Conservation (phyloP, 2,888 invertebrate genomes). For the Cosmia pyralina region DNA sequence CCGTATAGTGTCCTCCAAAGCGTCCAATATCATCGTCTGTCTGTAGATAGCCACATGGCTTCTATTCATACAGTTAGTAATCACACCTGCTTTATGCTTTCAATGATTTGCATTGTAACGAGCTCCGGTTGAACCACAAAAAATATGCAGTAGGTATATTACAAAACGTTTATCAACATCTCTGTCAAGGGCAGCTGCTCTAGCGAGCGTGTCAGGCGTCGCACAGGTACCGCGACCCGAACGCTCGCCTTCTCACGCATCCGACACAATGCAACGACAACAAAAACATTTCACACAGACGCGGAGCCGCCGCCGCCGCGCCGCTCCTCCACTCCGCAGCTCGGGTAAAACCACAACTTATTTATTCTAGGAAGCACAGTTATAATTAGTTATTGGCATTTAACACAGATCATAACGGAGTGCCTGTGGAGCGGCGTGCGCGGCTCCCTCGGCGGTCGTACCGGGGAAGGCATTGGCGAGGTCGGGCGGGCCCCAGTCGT, state of each 20-base stretch:
- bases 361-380: slow-evolving; percentile 66
- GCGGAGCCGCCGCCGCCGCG: slow-evolving; percentile 23
- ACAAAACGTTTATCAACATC: slow-evolving; percentile 19
- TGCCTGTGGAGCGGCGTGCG: slow-evolving; percentile 21
- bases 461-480: slow-evolving; percentile 94
- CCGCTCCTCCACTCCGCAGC: slow-evolving; percentile 27
- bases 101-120: slow-evolving; percentile 16
- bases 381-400: slow-evolving; percentile 77
- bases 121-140: slow-evolving; percentile 14
- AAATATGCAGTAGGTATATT: background rate
- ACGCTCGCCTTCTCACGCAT: slow-evolving; percentile 26
- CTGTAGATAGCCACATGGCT: slow-evolving; percentile 29
- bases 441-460: slow-evolving; percentile 75
- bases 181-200: background rate
- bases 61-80: background rate
- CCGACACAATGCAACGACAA: slow-evolving; percentile 46
- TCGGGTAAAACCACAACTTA: slow-evolving; percentile 59
- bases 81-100: slow-evolving; percentile 30
- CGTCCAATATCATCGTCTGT: background rate
- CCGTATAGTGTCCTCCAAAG: too few relatives aligned
- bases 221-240: background rate
- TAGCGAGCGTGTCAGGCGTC: background rate
- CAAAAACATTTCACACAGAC: slow-evolving; percentile 55
- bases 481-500: slow-evolving; percentile 93
- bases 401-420: slow-evolving; percentile 67